A percentile compares a stretch with the other conserved stretches of the same genome.
These are phyloP conservation scores for Acleris sparsana DNA, from an alignment of 2,888 invertebrate genomes.

Conservation along the genomic window DNA sequence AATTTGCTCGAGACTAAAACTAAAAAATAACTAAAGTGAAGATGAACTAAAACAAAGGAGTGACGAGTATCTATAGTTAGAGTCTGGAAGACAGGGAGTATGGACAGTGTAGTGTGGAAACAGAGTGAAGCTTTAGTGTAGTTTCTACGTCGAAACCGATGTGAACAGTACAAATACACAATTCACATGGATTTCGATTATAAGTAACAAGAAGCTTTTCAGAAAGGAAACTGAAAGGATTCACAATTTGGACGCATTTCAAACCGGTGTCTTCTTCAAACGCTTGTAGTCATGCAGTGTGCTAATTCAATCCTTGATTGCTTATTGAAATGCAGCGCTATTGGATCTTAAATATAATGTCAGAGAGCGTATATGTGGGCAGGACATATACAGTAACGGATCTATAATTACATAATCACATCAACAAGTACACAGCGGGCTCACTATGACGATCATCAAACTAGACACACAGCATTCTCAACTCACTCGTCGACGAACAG, in stretches of 20 bases:
- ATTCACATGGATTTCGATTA: slow-evolving; percentile 7
- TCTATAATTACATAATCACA: slow-evolving; percentile 21
- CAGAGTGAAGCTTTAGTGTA: slow-evolving; percentile 32
- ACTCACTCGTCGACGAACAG: slow-evolving; percentile 51
- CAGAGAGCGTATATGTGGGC: slow-evolving; percentile 28
- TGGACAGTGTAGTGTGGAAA: slow-evolving; percentile 45
- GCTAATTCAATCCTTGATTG: slow-evolving; percentile 18
- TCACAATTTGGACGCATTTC: slow-evolving; percentile 8
- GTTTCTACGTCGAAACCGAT: not conserved
- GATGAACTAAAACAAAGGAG: slow-evolving; percentile 39
- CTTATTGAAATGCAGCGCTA: slow-evolving; percentile 22
- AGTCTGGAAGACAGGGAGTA: slow-evolving; percentile 57
- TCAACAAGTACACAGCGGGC: slow-evolving; percentile 37
- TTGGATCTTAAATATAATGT: slow-evolving; percentile 18
- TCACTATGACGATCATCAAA: slow-evolving; percentile 40
- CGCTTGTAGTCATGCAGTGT: slow-evolving; percentile 29
- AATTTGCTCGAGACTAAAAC: slow-evolving; percentile 75
- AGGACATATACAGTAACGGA: slow-evolving; percentile 14
- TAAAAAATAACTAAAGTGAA: slow-evolving; percentile 44
- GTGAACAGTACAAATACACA: not conserved
- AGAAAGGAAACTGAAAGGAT: slow-evolving; percentile 17
- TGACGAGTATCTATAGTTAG: slow-evolving; percentile 27
- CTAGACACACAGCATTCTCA: slow-evolving; percentile 43
- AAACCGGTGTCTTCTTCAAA: slow-evolving; percentile 14
- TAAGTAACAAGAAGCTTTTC: slow-evolving; percentile 4